phyloP scores from a whole-genome alignment of 2,797 vertebrate species.

The Tenualosa thibaudeaui region DNA sequence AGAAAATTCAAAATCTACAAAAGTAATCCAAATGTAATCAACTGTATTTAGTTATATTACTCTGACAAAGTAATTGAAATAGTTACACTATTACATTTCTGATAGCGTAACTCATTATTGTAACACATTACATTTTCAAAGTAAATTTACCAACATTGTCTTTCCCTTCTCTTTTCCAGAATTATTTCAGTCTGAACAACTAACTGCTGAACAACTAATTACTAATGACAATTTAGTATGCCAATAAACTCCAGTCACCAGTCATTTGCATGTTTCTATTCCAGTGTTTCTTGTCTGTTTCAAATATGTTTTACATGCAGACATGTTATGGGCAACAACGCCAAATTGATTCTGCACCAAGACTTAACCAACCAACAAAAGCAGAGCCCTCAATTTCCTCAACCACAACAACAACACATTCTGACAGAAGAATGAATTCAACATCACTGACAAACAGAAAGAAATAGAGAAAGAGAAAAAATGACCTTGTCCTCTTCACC shows the following conservation, averaged over 20 bases:
- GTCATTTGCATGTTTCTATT: background rate
- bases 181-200: background rate
- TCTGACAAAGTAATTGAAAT: too few species aligned
- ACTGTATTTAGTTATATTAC: too few species aligned
- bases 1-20: too few species aligned
- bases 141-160: too few species aligned
- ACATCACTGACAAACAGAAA: background rate
- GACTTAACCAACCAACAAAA: background rate
- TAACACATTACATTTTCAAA: too few species aligned
- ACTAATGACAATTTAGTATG: background rate
- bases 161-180: conserved; percentile 16
- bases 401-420: background rate
- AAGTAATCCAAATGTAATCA: too few species aligned
- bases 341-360: background rate
- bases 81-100: too few species aligned
- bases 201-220: background rate
- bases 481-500: background rate
- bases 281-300: background rate
- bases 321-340: background rate
- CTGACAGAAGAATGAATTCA: background rate
- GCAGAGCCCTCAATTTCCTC: conserved; percentile 4
- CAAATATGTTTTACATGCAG: too few species aligned
- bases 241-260: background rate
- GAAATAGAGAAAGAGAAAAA: background rate
- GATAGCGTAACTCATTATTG: too few species aligned